These are phyloP conservation scores for Anthopleura xanthogrammica DNA, from an alignment of 92 coral and sea anemone species.

Conservation along the genomic window DNA sequence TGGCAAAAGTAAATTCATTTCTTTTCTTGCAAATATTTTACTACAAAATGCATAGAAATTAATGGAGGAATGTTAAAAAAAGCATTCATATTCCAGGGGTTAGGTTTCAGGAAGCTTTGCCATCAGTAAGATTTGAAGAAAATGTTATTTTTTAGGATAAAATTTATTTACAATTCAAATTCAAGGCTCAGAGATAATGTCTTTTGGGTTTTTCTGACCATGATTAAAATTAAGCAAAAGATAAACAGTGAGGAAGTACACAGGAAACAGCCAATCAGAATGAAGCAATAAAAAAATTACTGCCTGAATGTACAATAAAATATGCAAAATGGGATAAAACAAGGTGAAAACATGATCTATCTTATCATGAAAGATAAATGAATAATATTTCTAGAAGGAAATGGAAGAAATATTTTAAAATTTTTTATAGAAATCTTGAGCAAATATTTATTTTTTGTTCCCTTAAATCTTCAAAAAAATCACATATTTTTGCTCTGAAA, in stretches of 20 bases:
- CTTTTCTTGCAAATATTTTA: too few relatives aligned
- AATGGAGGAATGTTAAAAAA: too few relatives aligned
- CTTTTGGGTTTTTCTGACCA: background rate
- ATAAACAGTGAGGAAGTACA: background rate
- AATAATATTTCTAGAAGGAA: background rate
- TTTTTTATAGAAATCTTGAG: too few relatives aligned
- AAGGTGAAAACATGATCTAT: background rate
- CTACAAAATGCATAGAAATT: too few relatives aligned
- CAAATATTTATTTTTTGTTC: too few relatives aligned
- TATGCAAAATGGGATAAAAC: background rate
- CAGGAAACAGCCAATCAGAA: background rate
- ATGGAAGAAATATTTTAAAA: background rate
- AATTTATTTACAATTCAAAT: background rate
- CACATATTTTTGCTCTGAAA: too few relatives aligned
- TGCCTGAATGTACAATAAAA: background rate
- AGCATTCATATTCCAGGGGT: too few relatives aligned
- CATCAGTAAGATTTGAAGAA: too few relatives aligned
- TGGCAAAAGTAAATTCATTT: too few relatives aligned
- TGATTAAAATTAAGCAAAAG: background rate
- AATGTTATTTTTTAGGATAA: background rate
- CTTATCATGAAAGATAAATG: background rate
- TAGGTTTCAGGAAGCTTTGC: too few relatives aligned
- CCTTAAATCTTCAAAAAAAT: too few relatives aligned
- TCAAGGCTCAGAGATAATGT: background rate
- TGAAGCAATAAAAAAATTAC: background rate